phyloP scores from a whole-genome alignment of 2,113 vertebrate species.

The Drymodes brunneopygia region DNA sequence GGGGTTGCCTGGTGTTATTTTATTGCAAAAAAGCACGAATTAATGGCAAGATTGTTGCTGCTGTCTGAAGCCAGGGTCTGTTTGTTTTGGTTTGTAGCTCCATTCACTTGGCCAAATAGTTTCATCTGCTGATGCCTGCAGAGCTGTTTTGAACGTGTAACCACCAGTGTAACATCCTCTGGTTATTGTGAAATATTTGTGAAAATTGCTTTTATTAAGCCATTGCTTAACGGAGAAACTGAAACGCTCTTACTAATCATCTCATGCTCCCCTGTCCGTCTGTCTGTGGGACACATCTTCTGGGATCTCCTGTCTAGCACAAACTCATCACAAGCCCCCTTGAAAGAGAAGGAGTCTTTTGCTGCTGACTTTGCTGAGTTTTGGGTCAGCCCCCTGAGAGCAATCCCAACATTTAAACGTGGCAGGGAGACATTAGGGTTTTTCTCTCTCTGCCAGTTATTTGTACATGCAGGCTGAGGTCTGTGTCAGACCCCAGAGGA shows the following conservation, averaged over 20 bases:
- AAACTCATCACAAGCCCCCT: not conserved
- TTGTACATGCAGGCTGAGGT: accelerated
- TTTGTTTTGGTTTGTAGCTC: conserved; percentile 55
- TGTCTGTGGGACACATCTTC: not conserved
- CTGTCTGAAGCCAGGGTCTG: not conserved
- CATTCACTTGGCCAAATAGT: not conserved
- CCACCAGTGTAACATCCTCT: conserved; percentile 2
- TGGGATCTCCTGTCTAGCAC: not conserved
- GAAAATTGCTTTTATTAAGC: conserved; percentile 33
- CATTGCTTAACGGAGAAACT: conserved; percentile 29
- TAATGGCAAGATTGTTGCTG: not conserved
- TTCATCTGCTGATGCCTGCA: not conserved
- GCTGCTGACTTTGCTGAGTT: not conserved
- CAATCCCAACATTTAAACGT: not conserved
- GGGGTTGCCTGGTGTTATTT: conserved; percentile 6
- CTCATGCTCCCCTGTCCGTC: not conserved
- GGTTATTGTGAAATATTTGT: conserved; percentile 41
- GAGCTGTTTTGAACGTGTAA: conserved; percentile 39
- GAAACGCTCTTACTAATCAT: conserved; percentile 31
- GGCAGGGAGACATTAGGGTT: not conserved
- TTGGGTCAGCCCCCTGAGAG: not conserved
- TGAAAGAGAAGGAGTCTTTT: not conserved
- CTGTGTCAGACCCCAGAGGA: not conserved
- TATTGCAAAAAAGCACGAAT: not conserved
- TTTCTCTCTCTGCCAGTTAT: not conserved